Base-by-base conservation (phyloP, 2,888 invertebrate genomes). In the Acleris emargana region DNA sequence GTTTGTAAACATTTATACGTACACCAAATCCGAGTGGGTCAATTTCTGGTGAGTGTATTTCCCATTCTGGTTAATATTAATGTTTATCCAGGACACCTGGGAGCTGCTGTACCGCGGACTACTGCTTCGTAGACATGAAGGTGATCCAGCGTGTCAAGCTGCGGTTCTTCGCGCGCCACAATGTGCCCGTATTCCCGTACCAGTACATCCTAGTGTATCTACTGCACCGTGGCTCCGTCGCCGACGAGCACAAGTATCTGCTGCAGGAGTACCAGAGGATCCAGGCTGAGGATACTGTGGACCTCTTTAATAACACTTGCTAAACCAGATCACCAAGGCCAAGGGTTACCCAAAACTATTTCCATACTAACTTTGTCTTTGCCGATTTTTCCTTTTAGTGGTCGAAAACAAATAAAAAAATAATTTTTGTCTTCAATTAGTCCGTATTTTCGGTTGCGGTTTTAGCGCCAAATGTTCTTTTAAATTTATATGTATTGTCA, bases 111-210 rank as follows among this genome's bases (percentile, higher is more conserved):
- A 81, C 88, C 0, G 92, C 91, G 0, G 91, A 91, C 71, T 91
- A 91, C 69, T 91, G 91, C 71, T 92, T 92, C 69, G 92, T 91
- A 1, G 92, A 92, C 71, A 90, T 92, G 90, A 91, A 91, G 71
- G 86, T 91, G 38, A 91, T 92, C 58, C 91, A 92, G 72, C 75
- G 90, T 55, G 88, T 91, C 5, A 91, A 91, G 67, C 79, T 92
- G 9, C 79, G 86, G 1, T 92, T 92, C 72, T 92, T 92, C 73
- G 86, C 89, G 17, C 88, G 88, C 16, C 91, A 91, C 76, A 86
- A 90, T 64, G 91, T 92, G 3, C 92, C 92, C 0, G 91, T 92
- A 2, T 89, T 89, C 69, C 91, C 92, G 0, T 92, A 92, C 72
- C 92, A 92, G 70, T 92, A 90, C 69, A 89, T 92, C 32, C 73